A percentile compares a stretch with the other conserved stretches of the same genome.
Conservation (phyloP, 2,797 vertebrate species). For the Periparus ater region DNA sequence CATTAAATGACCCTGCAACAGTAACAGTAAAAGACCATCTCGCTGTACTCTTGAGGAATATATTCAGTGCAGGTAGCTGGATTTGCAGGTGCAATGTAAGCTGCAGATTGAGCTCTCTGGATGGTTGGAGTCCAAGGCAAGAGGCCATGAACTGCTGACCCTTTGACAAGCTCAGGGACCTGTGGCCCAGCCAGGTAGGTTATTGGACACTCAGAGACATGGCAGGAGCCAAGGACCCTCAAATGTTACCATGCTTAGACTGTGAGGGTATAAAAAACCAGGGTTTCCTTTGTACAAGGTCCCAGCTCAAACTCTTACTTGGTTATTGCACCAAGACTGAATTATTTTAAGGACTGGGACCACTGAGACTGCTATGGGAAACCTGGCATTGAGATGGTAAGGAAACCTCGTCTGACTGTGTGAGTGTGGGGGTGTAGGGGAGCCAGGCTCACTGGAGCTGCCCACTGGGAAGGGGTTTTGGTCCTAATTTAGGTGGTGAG, state of each 20-base stretch:
- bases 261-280: not conserved
- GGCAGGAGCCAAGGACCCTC: not conserved
- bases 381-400: not conserved
- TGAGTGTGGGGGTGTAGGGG: not conserved
- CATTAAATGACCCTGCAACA: not conserved
- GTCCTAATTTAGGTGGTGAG: not conserved
- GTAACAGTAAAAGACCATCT: not conserved
- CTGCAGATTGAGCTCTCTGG: not conserved
- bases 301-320: not conserved
- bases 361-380: not conserved
- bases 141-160: rapidly evolving
- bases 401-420: not conserved
- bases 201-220: not conserved
- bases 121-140: not conserved
- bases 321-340: not conserved
- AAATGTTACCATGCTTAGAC: not conserved
- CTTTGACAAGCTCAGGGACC: not conserved
- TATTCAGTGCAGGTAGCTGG: not conserved
- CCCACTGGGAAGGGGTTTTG: not conserved
- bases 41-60: not conserved
- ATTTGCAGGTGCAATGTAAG: not conserved
- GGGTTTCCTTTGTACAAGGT: not conserved
- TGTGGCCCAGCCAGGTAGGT: not conserved
- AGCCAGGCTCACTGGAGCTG: not conserved
- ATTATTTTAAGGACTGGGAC: not conserved